A percentile compares a stretch with the other conserved stretches of the same genome.
Conservation (phyloP, 2,888 invertebrate genomes). For the Craniophora ligustri region DNA sequence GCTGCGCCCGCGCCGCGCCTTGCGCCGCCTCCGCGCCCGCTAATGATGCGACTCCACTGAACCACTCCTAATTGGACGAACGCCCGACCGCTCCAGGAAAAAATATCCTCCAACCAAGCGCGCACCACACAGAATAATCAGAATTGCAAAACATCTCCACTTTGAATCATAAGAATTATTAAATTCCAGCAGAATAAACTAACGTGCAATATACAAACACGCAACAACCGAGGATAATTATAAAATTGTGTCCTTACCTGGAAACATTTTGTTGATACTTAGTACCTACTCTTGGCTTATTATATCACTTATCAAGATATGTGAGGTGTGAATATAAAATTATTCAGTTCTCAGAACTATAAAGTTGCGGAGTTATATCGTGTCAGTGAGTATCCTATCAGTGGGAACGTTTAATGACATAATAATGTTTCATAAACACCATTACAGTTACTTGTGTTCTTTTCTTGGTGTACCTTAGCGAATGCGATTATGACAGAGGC, state of each 20-base stretch:
- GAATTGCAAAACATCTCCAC: constrained; percentile 59
- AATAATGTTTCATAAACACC: constrained; percentile 58
- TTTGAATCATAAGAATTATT: constrained; percentile 67
- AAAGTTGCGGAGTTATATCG: constrained; percentile 57
- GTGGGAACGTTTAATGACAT: constrained; percentile 56
- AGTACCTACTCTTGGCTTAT: constrained; percentile 55
- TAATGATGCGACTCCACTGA: constrained; percentile 84
- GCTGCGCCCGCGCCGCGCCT: constrained; percentile 57
- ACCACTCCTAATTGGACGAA: constrained; percentile 85
- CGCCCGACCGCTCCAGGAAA: constrained; percentile 74
- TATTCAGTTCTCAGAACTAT: constrained; percentile 64
- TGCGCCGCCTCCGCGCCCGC: constrained; percentile 64
- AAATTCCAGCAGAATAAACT: constrained; percentile 68
- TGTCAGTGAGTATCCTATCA: no score
- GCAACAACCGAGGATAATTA: constrained; percentile 25
- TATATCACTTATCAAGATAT: constrained; percentile 74
- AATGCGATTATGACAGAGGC: constrained; percentile 79
- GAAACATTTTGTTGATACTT: constrained; percentile 71
- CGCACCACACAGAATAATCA: constrained; percentile 72
- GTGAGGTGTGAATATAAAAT: constrained; percentile 76
- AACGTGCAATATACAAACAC: constrained; percentile 42
- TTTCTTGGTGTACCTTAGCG: constrained; percentile 68
- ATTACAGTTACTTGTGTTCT: constrained; percentile 67
- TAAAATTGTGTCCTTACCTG: constrained; percentile 66
- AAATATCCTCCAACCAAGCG: constrained; percentile 72